Base-by-base conservation (phyloP, 1,140 invertebrate species). In the Maniola jurtina region DNA sequence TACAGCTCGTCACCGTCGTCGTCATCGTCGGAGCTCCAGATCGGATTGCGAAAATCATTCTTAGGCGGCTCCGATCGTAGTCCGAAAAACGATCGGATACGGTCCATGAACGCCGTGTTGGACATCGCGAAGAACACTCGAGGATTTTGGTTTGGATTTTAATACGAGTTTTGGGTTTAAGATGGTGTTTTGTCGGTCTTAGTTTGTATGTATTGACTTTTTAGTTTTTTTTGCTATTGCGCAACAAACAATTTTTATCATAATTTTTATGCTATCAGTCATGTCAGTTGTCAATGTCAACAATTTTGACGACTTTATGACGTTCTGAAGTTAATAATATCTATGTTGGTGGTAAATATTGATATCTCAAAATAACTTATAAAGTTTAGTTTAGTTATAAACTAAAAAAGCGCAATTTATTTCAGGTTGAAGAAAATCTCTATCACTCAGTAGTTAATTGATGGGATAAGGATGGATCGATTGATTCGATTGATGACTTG, bases 11-110 rank as follows among this genome's bases (percentile, higher is more conserved):
- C 86, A 2, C 74, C 84, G 36, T 88, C 88, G 54, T 88, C 87
- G 64, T 90, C 84, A 63, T 90, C 88, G 61, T 88, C 88, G 34
- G 81, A 79, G 16, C 80, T 80, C 88, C 88, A 89, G 58, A 90
- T 90, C 8, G 88, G 88, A 72, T 90, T 90, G 25, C 88, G 76
- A 70, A 90, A 90, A 65, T 90, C 88, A 61, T 89, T 90, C 70
- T 75, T 75, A 11, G 86, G 88, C 36, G 81, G 76, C 47, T 86
- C 75, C 7, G 73, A 60, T 48, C 70, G 69, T n/a, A 88, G 61
- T 6, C 87, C 87, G 38, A 89, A 78, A 75, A 88, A 86, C 45
- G 78, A 80, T 10, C 81, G 76, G 47, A 90, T 57, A 70, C 71
- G 83, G 15, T 86, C 81, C 82, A 88, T 83, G 57, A 88, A 83